These are phyloP conservation scores for Orientallactaga bullata DNA, from an alignment of 2,113 vertebrate species.

Conservation along the genomic window DNA sequence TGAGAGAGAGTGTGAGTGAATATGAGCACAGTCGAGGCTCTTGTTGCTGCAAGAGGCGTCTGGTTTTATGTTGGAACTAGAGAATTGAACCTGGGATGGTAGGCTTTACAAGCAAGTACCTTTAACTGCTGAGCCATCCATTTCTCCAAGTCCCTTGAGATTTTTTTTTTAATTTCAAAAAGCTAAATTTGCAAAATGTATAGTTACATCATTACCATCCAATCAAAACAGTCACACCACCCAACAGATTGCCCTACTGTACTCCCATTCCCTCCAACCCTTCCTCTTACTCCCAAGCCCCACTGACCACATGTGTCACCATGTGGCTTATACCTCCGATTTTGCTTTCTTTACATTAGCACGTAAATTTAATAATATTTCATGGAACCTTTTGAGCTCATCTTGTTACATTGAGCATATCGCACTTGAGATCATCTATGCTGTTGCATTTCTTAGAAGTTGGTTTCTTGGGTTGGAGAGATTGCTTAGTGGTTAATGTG, in stretches of 20 bases:
- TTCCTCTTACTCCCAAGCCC: background rate
- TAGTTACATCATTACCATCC: background rate
- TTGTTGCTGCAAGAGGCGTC: too few relatives aligned
- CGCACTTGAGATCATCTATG: background rate
- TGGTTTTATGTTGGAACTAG: too few relatives aligned
- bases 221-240: background rate
- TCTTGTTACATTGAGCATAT: background rate
- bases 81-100: too few relatives aligned
- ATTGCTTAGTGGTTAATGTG: too few relatives aligned
- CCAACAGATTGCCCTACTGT: background rate
- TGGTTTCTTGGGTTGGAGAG: too few relatives aligned
- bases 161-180: too few relatives aligned
- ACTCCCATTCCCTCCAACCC: background rate
- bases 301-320: background rate
- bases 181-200: background rate
- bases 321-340: background rate
- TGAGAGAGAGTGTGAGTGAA: too few relatives aligned
- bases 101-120: too few relatives aligned
- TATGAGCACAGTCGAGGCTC: too few relatives aligned
- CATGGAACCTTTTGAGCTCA: background rate
- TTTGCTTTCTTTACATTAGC: background rate
- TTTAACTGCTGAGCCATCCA: too few relatives aligned
- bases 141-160: too few relatives aligned
- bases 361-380: background rate
- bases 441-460: accelerated